These are phyloP conservation scores for Channallabes apus DNA, from an alignment of 2,797 vertebrate genomes.

Conservation along the genomic window DNA sequence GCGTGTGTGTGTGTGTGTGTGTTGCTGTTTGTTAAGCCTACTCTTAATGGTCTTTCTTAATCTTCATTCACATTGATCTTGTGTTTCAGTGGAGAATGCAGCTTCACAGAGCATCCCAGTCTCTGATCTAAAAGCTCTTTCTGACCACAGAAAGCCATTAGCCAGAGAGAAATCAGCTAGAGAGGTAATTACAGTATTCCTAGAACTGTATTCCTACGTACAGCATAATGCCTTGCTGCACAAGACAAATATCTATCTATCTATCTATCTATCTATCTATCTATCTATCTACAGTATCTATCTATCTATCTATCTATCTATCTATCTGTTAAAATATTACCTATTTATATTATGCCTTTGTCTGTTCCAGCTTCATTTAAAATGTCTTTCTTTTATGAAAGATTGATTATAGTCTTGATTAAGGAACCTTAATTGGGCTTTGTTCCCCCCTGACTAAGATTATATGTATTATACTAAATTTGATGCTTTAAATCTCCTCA, in stretches of 20 bases:
- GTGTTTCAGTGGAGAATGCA: conserved; percentile 7
- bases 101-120: conserved; percentile 3
- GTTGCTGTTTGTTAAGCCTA: too few species aligned
- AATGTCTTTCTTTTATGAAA: too few species aligned
- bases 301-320: too few species aligned
- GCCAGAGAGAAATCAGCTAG: background rate
- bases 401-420: too few species aligned
- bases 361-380: too few species aligned
- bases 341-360: too few species aligned
- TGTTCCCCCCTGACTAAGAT: background rate
- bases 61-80: conserved; percentile 2
- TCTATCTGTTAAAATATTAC: too few species aligned
- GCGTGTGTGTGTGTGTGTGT: conserved; percentile 21
- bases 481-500: background rate
- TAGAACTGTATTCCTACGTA: background rate
- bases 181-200: conserved; percentile 35
- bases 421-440: too few species aligned
- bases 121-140: conserved; percentile 18
- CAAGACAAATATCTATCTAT: background rate
- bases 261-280: background rate
- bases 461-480: background rate
- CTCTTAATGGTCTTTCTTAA: background rate
- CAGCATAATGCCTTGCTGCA: background rate
- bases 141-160: conserved; percentile 10
- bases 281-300: conserved; percentile 1